These are phyloP conservation scores for Chalcosyrphus nemorum DNA, from an alignment of 2,888 invertebrate species.

Conservation along the genomic window DNA sequence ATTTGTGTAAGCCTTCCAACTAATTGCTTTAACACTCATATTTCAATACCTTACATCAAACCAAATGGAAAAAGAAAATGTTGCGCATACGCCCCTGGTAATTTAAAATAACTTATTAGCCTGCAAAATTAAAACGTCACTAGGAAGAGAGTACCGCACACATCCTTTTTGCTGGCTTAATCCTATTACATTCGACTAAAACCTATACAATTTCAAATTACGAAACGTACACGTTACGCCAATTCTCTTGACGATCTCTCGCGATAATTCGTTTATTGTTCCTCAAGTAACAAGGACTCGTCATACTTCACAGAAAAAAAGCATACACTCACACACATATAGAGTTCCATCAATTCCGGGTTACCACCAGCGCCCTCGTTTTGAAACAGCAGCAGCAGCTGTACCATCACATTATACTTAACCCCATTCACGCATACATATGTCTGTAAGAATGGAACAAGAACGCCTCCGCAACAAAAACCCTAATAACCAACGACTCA, in stretches of 20 bases:
- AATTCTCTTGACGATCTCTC: neutral
- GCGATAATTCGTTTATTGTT: slow-evolving; percentile 21
- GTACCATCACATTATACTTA: slow-evolving; percentile 19
- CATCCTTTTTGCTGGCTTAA: neutral
- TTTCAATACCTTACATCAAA: neutral
- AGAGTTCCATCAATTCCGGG: slow-evolving; percentile 1
- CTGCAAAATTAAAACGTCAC: neutral
- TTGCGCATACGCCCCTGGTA: slow-evolving; percentile 13
- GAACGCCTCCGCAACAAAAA: neutral
- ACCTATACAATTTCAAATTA: slow-evolving; percentile 10
- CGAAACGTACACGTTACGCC: neutral
- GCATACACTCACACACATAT: too few species aligned
- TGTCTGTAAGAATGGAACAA: neutral
- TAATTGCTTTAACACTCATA: neutral
- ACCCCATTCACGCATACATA: neutral
- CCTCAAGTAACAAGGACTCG: slow-evolving; percentile 6
- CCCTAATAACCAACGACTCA: slow-evolving; percentile 36
- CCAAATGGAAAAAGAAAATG: neutral
- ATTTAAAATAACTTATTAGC: neutral
- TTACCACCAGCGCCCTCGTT: neutral
- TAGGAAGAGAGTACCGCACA: neutral
- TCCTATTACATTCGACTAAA: neutral
- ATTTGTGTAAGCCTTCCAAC: too few species aligned
- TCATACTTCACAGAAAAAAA: neutral
- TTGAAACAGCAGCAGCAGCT: slow-evolving; percentile 24